Base-by-base conservation (phyloP, 2,797 vertebrate species). In the Semaprochilodus insignis region DNA sequence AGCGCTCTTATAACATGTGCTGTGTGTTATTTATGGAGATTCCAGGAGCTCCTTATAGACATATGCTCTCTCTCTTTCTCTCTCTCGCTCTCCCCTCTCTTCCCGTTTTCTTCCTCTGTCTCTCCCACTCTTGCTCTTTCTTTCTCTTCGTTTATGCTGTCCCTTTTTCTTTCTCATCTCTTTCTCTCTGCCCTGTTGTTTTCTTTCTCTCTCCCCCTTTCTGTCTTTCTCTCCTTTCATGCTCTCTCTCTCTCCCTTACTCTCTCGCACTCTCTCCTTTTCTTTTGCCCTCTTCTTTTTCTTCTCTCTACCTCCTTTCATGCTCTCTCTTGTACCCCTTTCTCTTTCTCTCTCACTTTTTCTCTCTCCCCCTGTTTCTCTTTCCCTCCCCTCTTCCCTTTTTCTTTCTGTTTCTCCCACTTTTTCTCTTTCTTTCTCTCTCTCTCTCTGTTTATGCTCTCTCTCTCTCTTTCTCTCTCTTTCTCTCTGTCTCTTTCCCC, bases 11-110 rank as follows among this genome's bases (percentile, higher is more conserved):
- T 36, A 84, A 65, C 87, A 85, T 88, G 77, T 85, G 77, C 82
- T 89, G 81, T 80, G 59, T 81, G 85, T 91, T 91, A 94, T 91
- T 90, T 83, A 89, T 92, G 77, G 55, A 73, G 85, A 84, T 87
- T 85, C 72, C 87, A 88, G 83, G 82, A 87, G 78, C 84, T 89
- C 27, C 21, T 65, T 23, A 27, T 52, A 36, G 51, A 17, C 19
- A 14, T 36, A 19, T 72, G 60, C 31, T 13, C 16, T 65, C 11
- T 31, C 7, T 65, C 27, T 31, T 3, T 34, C 14, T 65, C 31
- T 65, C 27, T 34, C 4, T 16, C 27, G 1, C 16, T 16, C 62
- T 14, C 23, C 7, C 60, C 25, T 13, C 10, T 11, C 10, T 11
- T 14, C 60, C 11, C 54, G 1, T 3, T 21, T 21, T 59, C 21